Conservation (phyloP, 2,888 invertebrate genomes). For the Xanthorhoe designata region DNA sequence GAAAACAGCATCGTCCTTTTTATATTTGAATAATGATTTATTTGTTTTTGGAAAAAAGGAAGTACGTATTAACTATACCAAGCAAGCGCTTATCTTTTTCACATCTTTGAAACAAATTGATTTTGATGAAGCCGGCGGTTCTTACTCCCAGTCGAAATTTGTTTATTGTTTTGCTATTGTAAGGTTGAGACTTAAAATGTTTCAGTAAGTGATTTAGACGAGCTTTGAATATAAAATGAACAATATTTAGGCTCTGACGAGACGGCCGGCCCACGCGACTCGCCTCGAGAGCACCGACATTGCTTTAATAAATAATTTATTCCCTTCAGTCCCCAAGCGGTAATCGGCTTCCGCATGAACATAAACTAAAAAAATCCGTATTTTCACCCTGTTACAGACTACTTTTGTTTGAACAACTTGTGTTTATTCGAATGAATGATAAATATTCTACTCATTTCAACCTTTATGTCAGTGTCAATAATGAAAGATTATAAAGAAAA, state of each 20-base stretch:
- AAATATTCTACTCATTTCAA: no score
- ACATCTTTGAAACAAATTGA: neutral
- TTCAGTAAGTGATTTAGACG: neutral
- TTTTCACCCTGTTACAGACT: no score
- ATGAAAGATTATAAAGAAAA: no score
- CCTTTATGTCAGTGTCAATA: no score
- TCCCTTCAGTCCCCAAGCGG: no score
- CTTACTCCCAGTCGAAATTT: neutral
- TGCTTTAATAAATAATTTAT: neutral
- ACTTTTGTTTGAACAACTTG: no score
- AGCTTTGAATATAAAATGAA: neutral
- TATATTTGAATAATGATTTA: neutral
- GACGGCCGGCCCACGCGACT: neutral
- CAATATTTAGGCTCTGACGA: neutral
- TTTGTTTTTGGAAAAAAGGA: neutral
- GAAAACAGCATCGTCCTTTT: neutral
- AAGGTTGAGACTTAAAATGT: neutral
- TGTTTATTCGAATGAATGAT: no score
- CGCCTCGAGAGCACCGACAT: neutral
- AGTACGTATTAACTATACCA: neutral
- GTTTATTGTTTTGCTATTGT: neutral
- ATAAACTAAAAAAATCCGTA: no score
- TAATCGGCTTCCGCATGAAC: no score
- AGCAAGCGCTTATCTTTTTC: neutral
- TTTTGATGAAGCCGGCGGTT: neutral